phyloP scores from a whole-genome alignment of 2,797 vertebrate genomes.

The Morelia viridis region DNA sequence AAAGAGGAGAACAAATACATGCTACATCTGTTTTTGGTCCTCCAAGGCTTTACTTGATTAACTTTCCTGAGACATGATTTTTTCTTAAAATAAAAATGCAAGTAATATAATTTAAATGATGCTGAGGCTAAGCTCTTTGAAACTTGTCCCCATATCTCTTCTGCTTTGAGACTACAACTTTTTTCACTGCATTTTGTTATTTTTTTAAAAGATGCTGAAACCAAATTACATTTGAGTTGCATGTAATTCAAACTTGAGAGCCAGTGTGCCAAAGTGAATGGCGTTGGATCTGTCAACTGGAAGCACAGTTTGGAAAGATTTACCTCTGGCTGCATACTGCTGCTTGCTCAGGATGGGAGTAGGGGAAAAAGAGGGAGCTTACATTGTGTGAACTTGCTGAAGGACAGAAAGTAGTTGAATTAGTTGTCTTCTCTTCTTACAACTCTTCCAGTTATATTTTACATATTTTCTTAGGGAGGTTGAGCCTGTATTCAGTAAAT shows the following conservation, averaged over 20 bases:
- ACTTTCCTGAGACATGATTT: neutral
- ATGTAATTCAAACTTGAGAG: neutral
- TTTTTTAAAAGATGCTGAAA: neutral
- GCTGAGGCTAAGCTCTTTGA: neutral
- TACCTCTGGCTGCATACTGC: neutral
- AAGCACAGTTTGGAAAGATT: neutral
- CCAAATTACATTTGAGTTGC: neutral
- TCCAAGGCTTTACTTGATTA: neutral
- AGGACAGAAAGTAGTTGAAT: neutral
- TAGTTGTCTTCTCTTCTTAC: neutral
- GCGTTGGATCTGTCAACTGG: neutral
- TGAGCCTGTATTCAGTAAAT: neutral
- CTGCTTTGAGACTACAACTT: neutral
- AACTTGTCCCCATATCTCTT: neutral
- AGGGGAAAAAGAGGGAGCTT: neutral
- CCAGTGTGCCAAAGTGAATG: neutral
- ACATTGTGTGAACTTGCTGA: neutral
- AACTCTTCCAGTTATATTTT: neutral
- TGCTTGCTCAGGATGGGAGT: neutral
- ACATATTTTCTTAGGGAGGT: neutral
- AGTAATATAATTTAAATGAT: neutral
- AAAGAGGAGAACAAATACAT: neutral
- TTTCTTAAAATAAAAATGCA: neutral
- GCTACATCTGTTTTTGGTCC: neutral
- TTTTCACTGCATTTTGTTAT: neutral